Conservation (phyloP, 2,888 invertebrate species). For the Dryadula phaetusa region DNA sequence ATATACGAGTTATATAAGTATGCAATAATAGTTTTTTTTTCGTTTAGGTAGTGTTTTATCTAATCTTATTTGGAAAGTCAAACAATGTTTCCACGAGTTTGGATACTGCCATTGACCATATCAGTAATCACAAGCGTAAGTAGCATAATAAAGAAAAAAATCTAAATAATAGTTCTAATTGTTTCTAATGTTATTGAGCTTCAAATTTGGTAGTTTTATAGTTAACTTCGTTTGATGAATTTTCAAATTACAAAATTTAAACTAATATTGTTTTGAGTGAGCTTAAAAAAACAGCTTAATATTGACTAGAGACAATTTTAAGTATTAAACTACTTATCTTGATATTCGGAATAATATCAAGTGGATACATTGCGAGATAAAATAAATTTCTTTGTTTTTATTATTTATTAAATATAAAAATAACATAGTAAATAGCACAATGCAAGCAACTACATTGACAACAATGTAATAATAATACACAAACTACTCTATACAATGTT, state of each 20-base stretch:
- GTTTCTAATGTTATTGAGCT: too few relatives aligned
- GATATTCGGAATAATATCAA: not conserved
- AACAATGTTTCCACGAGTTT: too few relatives aligned
- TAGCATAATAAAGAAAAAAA: too few relatives aligned
- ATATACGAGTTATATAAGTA: not conserved
- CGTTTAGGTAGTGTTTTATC: not conserved
- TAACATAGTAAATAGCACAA: constrained; percentile 6
- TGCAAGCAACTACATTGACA: not conserved
- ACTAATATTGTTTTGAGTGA: too few relatives aligned
- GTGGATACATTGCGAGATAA: not conserved
- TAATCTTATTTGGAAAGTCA: not conserved
- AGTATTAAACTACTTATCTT: not conserved
- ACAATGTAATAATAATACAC: not conserved
- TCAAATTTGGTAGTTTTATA: too few relatives aligned
- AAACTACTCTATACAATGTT: constrained; percentile 8
- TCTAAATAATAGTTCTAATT: too few relatives aligned
- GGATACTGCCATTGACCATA: too few relatives aligned
- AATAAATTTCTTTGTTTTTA: not conserved
- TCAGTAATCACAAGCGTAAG: too few relatives aligned
- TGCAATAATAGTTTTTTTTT: not conserved
- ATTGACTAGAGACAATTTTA: too few relatives aligned
- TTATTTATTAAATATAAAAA: constrained; percentile 14
- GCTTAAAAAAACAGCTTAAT: too few relatives aligned
- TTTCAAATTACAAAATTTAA: too few relatives aligned
- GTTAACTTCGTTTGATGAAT: too few relatives aligned